Base-by-base conservation (phyloP, 2,888 invertebrate genomes). In the Nomada lathburiana region DNA sequence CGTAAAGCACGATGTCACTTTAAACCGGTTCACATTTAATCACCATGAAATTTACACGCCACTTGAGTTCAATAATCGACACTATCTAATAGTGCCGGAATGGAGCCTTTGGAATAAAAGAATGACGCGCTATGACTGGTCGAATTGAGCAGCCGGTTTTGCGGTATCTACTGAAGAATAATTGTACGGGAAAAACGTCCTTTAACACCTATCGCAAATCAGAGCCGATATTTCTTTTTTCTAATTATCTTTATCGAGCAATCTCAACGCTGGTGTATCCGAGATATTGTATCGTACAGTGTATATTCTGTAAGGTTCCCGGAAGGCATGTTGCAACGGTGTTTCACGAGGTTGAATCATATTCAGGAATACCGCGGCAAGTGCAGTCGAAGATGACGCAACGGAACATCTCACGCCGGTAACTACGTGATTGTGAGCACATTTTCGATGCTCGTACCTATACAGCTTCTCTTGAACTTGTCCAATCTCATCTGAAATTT, bases 311-410 rank as follows among this genome's bases (percentile, higher is more conserved):
- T 10, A 1, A 4, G 26, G 13, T 72, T 64, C 63, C 53, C 2
- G 42, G 75, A 47, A 79, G 52, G 53, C 20, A 47, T 47, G n/a
- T 47, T 29, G 10, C 52, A 23, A 2, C 29, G n/a, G 26, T 36
- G 64, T 69, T 42, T 13, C 50, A 62, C 7, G 11, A 57, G 3
- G 63, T 80, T 86, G 87, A 85, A 47, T 87, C 85, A 83, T 50
- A n/a, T 59, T 29, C 26, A 36, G 57, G n/a, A 70, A 76, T 60
- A 75, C 63, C 65, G 0, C 65, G 20, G 42, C 20, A 26, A 20
- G 72, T 36, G 36, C 26, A 50, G 23, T 16, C n/a, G 13, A 23
- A 2, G 47, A 55, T 85, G 85, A 87, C 29, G 87, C 80, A 87
- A 87, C 50, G 26, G 23, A 16, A 13, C 47, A n/a, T 36, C 70